Evolutionary conservation across 2,797 vertebrate species (phyloP).

Genomic region (Cuculus canorus): DNA sequence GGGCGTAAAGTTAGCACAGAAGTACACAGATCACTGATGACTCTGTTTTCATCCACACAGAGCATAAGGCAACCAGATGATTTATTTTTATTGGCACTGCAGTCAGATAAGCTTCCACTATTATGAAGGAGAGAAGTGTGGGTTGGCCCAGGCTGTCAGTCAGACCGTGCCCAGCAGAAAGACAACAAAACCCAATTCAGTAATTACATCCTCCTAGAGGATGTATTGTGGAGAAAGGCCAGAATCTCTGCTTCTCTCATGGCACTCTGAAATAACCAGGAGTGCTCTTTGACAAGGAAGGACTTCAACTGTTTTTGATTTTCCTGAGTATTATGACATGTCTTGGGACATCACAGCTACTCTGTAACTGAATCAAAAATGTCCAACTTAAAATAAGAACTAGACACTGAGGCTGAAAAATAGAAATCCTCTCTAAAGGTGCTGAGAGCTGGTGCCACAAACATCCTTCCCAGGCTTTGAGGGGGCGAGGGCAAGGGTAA

Average conservation of each 20-base stretch:
- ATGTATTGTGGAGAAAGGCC: neutral
- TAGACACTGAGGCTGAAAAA: neutral
- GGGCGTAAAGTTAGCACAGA: constrained; percentile 27
- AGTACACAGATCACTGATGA: constrained; percentile 20
- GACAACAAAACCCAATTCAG: neutral
- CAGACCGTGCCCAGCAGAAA: neutral
- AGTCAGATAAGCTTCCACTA: neutral
- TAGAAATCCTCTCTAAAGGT: neutral
- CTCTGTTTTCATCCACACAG: constrained; percentile 26
- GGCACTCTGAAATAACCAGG: neutral
- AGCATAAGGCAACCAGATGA: constrained; percentile 57
- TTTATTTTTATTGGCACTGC: constrained; percentile 63
- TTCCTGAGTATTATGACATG: neutral
- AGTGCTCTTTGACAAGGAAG: neutral
- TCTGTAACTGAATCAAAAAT: neutral
- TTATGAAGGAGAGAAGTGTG: neutral
- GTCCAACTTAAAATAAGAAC: neutral
- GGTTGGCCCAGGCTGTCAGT: neutral
- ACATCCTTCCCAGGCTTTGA: neutral
- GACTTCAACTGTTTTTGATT: neutral
- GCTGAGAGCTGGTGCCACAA: neutral
- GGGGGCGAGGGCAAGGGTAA: neutral
- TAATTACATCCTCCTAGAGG: neutral
- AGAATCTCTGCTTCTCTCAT: neutral
- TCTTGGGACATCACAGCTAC: accelerated